Conservation (phyloP, 2,113 vertebrate species). For the Machaerirhynchus nigripectus region DNA sequence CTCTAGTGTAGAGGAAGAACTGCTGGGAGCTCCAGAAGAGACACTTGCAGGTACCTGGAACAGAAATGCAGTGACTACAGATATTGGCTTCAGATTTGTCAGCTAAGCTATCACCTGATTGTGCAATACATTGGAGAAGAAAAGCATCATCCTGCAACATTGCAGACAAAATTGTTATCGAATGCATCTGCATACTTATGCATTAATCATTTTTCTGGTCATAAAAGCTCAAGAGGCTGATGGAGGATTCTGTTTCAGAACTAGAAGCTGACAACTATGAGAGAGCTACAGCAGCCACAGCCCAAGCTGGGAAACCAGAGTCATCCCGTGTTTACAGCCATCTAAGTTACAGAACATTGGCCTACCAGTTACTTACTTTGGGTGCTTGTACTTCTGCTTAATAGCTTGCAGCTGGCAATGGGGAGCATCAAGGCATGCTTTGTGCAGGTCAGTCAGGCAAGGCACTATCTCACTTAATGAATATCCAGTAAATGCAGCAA, state of each 20-base stretch:
- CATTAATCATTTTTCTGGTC: not conserved
- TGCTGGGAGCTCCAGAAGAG: constrained; percentile 72
- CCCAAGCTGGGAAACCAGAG: not conserved
- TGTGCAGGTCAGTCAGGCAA: constrained; percentile 85
- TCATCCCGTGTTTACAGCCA: not conserved
- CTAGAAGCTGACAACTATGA: not conserved
- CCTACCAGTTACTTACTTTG: constrained; percentile 77
- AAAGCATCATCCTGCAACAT: not conserved
- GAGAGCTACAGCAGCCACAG: not conserved
- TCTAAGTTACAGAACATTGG: not conserved
- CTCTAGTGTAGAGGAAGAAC: constrained; percentile 70
- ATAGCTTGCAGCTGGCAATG: constrained; percentile 82
- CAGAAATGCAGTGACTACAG: not conserved
- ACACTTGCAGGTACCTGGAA: constrained; percentile 78
- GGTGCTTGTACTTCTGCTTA: constrained; percentile 83
- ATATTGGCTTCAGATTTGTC: not conserved
- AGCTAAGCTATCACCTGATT: not conserved
- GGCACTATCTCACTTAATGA: constrained; percentile 80
- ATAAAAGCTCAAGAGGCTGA: not conserved
- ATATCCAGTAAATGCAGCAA: constrained; percentile 86
- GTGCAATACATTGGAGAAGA: not conserved
- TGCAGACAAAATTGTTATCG: not conserved
- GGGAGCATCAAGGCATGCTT: constrained; percentile 71
- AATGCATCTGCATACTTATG: not conserved
- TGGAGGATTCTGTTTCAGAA: not conserved